phyloP scores from a whole-genome alignment of 2,888 invertebrate genomes.

The Antheraea yamamai region DNA sequence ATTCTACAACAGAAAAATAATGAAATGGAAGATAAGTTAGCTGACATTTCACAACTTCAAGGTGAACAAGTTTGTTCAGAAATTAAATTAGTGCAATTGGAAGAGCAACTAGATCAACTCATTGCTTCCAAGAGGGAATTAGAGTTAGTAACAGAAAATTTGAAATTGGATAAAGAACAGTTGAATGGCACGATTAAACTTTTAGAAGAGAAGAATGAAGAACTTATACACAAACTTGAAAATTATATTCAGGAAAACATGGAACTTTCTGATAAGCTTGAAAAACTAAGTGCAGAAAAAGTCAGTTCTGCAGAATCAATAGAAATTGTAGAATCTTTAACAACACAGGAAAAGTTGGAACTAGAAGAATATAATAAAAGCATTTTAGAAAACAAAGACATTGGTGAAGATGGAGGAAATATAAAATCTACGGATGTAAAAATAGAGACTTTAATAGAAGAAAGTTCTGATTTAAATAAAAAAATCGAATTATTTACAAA shows the following conservation, averaged over 20 bases:
- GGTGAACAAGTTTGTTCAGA: slow-evolving; percentile 88
- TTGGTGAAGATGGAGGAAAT: slow-evolving; percentile 43
- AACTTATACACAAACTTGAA: slow-evolving; percentile 83
- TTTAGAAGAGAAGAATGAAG: slow-evolving; percentile 83
- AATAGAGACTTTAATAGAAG: slow-evolving; percentile 83
- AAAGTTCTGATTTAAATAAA: slow-evolving; percentile 84
- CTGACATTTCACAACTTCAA: slow-evolving; percentile 84
- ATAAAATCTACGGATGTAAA: slow-evolving; percentile 59
- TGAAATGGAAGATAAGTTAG: slow-evolving; percentile 83
- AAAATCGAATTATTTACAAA: slow-evolving; percentile 86
- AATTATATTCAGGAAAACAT: slow-evolving; percentile 88
- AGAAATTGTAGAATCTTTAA: slow-evolving; percentile 87
- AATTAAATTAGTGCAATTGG: slow-evolving; percentile 89
- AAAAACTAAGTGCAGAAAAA: slow-evolving; percentile 87
- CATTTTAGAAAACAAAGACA: slow-evolving; percentile 51
- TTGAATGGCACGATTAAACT: slow-evolving; percentile 79
- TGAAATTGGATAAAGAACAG: slow-evolving; percentile 79
- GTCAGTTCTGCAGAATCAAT: slow-evolving; percentile 89
- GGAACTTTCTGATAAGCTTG: slow-evolving; percentile 87
- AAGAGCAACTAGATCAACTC: slow-evolving; percentile 87
- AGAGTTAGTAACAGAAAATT: slow-evolving; percentile 71
- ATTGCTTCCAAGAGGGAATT: slow-evolving; percentile 75
- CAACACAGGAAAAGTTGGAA: slow-evolving; percentile 87
- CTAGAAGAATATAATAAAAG: slow-evolving; percentile 85
- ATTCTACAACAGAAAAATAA: slow-evolving; percentile 83